These are phyloP conservation scores for Cheumatopsyche charites DNA, from an alignment of 1,140 invertebrate genomes.

Conservation along the genomic window DNA sequence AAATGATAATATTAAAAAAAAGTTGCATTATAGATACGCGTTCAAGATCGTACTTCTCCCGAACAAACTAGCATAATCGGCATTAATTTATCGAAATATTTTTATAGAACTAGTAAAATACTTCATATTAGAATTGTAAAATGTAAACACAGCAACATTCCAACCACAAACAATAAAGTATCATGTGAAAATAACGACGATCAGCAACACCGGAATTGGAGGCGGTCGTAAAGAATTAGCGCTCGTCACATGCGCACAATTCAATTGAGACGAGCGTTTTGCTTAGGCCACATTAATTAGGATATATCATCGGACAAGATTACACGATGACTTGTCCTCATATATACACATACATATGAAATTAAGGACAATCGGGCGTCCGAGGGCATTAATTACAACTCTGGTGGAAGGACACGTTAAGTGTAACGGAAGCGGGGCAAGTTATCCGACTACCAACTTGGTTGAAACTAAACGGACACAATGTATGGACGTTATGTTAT, in stretches of 20 bases:
- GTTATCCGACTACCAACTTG: constrained; percentile 17
- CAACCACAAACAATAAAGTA: no score
- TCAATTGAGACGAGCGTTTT: constrained; percentile 30
- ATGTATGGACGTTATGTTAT: constrained; percentile 19
- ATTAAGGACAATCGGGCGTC: background rate
- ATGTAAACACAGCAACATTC: no score
- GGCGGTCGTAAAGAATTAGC: constrained; percentile 38
- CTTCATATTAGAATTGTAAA: no score
- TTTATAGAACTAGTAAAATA: no score
- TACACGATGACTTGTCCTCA: background rate
- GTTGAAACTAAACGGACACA: constrained; percentile 15
- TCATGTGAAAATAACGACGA: constrained; percentile 17
- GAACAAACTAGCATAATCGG: no score
- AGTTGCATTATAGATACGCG: no score
- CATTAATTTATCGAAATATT: no score
- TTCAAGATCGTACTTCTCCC: no score
- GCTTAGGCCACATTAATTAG: constrained; percentile 33
- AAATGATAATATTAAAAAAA: no score
- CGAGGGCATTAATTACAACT: constrained; percentile 24
- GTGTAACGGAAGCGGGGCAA: constrained; percentile 34
- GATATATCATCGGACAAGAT: constrained; percentile 36
- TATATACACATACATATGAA: no score
- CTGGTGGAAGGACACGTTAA: constrained; percentile 29
- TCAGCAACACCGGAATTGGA: constrained; percentile 39
- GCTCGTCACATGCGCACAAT: constrained; percentile 21